Evolutionary conservation across 1,140 invertebrate genomes (phyloP).

Genomic region (Dendroctonus ponderosae): DNA sequence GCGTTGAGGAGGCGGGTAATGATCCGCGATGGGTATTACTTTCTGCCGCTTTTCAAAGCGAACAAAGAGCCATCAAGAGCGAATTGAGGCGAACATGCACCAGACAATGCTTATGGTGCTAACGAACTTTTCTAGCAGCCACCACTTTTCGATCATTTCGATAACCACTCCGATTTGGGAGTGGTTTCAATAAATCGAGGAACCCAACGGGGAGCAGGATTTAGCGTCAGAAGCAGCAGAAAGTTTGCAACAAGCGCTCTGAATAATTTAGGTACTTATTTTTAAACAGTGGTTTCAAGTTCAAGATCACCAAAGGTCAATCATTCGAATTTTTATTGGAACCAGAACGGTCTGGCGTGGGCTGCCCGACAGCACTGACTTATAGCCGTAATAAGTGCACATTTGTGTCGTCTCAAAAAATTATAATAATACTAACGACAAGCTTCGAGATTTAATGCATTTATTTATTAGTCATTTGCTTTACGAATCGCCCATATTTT

Average conservation of each 20-base stretch:
- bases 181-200: too few relatives aligned
- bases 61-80: conserved; percentile 15
- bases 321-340: conserved; percentile 6
- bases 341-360: conserved; percentile 1
- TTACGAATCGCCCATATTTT: too few relatives aligned
- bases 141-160: neutral
- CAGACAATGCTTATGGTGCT: conserved; percentile 20
- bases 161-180: too few relatives aligned
- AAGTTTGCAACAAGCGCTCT: neutral
- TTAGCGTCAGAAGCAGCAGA: neutral
- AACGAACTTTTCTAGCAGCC: conserved; percentile 10
- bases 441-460: too few relatives aligned
- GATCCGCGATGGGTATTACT: conserved; percentile 11
- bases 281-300: conserved; percentile 8
- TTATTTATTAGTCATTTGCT: too few relatives aligned
- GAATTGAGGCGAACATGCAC: conserved; percentile 7
- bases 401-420: conserved; percentile 11
- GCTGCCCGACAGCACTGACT: conserved; percentile 1
- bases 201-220: neutral
- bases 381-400: conserved; percentile 11
- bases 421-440: conserved; percentile 1
- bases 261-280: neutral
- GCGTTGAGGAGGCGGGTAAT: conserved; percentile 11
- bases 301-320: conserved; percentile 12
- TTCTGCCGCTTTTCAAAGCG: conserved; percentile 12